Evolutionary conservation across 2,888 invertebrate species (phyloP), one percentile per base, ranked within the genome.

Genomic region (Siphonodentalium dalli): DNA sequence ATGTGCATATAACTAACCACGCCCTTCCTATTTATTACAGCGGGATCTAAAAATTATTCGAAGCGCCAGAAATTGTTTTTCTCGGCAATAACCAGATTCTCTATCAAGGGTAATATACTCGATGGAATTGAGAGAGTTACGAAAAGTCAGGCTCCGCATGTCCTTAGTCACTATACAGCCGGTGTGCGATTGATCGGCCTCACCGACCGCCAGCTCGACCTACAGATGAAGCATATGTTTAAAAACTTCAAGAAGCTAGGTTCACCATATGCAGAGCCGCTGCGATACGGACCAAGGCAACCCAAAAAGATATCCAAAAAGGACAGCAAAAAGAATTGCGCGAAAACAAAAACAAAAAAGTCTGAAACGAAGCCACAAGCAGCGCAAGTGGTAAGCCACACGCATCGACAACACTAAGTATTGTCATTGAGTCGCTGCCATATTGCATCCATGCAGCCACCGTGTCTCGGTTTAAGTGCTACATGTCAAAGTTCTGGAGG

Each of bases 251-350:
- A 45, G 18, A 51, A 67, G 21, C 58, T 56, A 29, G 63, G 68
- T 43, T 74, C 74, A 1, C 72, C 74, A 0, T 74, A 74, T 43
- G 71, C 71, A 4, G 65, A 69, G 41, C 70, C 72, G 2, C 57
- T 72, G 21, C 67, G 63, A 18, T 70, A 59, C 41, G 49, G 58
- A 15, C 26, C 37, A 15, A 18, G 20, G 8, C 20, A 23, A n/a
- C 35, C 35, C 8, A 28, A 18, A 8, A 24, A 20, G 35, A 15
- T 24, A n/a, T 24, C 21, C 24, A 23, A 35, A 34, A 35, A 27
- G 7, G 35, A 37, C 15, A 23, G 46, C 13, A 46, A 7, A 13
- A 34, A 35, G 3, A 46, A 37, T 11, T 23, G 39, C 15, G 23
- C 26, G 21, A 39, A 39, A 39, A 11, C 23, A 7, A 2, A 23